A percentile compares a stretch with the other conserved stretches of the same genome.
phyloP scores from a whole-genome alignment of 2,797 vertebrate genomes.

The Scolopax bukidnonensis region DNA sequence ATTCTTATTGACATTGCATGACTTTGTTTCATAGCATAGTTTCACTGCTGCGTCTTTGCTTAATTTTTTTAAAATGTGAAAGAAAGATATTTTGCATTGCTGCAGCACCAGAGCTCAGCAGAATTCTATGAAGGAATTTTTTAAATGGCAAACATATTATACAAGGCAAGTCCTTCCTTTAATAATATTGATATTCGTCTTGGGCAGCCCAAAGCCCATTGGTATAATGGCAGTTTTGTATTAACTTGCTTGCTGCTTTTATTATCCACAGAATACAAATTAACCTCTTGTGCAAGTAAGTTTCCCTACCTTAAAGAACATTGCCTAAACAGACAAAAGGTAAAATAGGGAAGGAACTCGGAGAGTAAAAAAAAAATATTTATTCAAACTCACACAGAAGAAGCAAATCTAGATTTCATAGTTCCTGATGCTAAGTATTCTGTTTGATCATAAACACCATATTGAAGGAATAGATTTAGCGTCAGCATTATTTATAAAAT shows the following conservation, averaged over 20 bases:
- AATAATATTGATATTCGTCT: conserved; percentile 7
- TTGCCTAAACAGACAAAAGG: not conserved
- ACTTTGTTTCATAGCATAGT: not conserved
- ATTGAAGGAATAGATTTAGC: not conserved
- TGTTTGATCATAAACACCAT: not conserved
- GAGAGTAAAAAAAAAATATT: not conserved
- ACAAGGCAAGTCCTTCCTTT: not conserved
- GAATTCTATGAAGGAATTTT: not conserved
- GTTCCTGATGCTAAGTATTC: not conserved
- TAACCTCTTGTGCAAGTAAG: not conserved
- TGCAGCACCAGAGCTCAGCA: not conserved
- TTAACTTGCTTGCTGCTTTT: not conserved
- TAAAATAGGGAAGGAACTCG: not conserved
- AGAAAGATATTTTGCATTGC: not conserved
- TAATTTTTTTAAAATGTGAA: not conserved
- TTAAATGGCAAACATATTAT: not conserved
- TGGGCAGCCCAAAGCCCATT: not conserved
- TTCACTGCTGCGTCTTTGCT: not conserved
- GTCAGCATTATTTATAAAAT: not conserved
- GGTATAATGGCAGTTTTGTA: not conserved
- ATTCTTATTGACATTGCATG: not conserved
- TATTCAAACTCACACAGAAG: not conserved
- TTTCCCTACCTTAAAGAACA: not conserved
- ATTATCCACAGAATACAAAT: not conserved
- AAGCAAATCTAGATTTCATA: not conserved